phyloP scores from a whole-genome alignment of 1,140 invertebrate species.

The Atta cephalotes region DNA sequence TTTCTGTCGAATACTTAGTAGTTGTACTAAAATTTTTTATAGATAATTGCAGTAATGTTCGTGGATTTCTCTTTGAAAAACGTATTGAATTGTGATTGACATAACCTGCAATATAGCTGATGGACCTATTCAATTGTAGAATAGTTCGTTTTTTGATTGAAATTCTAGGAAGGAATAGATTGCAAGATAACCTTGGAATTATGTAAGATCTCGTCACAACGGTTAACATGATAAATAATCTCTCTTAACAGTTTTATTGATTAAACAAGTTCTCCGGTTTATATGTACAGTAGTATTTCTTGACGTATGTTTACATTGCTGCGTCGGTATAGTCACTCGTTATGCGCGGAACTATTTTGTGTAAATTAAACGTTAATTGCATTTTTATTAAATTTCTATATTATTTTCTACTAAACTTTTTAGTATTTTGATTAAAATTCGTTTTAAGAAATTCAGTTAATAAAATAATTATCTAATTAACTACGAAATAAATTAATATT shows the following conservation, averaged over 20 bases:
- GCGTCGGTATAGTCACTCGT: background rate
- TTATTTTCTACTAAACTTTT: background rate
- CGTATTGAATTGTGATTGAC: background rate
- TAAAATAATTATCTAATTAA: too few species aligned
- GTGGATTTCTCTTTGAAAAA: conserved; percentile 37
- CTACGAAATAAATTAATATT: too few species aligned
- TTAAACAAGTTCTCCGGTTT: conserved; percentile 61
- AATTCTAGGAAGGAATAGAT: background rate
- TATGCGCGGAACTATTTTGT: background rate
- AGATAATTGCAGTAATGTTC: background rate
- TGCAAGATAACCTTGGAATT: conserved; percentile 11
- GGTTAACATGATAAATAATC: conserved; percentile 68
- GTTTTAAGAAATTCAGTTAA: background rate
- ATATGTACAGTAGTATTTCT: background rate
- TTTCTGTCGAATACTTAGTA: conserved; percentile 33
- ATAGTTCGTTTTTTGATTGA: background rate
- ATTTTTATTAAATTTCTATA: background rate
- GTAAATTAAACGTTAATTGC: background rate
- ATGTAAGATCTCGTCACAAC: conserved; percentile 34
- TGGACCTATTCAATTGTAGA: background rate
- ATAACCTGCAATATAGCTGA: conserved; percentile 73
- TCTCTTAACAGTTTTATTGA: conserved; percentile 61
- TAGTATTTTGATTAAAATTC: background rate
- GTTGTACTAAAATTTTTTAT: conserved; percentile 12
- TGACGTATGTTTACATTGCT: conserved; percentile 5